A percentile compares a stretch with the other conserved stretches of the same genome.
Conservation (phyloP, 1,140 invertebrate genomes). For the Gerris buenoi region DNA sequence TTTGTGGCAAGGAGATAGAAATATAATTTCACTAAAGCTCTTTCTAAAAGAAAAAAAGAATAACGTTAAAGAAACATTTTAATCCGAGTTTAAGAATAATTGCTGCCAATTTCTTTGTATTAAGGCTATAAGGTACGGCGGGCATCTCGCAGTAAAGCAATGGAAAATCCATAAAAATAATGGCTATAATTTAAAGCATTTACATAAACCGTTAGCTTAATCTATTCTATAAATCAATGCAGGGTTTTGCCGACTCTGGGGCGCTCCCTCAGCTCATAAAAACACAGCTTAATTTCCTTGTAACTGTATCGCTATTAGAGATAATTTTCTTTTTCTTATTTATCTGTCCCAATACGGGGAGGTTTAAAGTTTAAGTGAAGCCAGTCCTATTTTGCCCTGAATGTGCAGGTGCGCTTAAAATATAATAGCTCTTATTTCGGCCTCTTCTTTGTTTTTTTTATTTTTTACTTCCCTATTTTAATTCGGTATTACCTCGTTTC, state of each 20-base stretch:
- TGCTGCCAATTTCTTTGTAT: not conserved
- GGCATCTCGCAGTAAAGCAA: not conserved
- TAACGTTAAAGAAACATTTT: not conserved
- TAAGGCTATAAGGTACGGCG: not conserved
- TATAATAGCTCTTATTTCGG: no score
- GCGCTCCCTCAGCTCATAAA: not conserved
- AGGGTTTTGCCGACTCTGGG: not conserved
- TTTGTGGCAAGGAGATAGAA: no score
- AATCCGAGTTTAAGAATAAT: not conserved
- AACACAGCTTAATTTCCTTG: slow-evolving; percentile 13
- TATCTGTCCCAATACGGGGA: slow-evolving; percentile 8
- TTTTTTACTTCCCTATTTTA: no score
- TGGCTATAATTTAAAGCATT: slow-evolving; percentile 10
- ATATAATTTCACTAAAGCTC: no score
- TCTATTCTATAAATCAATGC: slow-evolving; percentile 13
- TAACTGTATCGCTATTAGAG: slow-evolving; percentile 14
- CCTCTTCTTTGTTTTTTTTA: no score
- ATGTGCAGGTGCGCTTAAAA: no score
- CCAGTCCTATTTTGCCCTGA: no score
- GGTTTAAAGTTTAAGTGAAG: no score
- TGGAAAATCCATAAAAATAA: slow-evolving; percentile 7
- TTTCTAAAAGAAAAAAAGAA: not conserved
- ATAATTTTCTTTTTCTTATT: slow-evolving; percentile 16
- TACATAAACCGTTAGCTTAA: slow-evolving; percentile 11
- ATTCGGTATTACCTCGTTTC: no score